A percentile compares a stretch with the other conserved stretches of the same genome.
Evolutionary conservation across 2,113 vertebrate species (phyloP).

Genomic region (Scopus umbretta): DNA sequence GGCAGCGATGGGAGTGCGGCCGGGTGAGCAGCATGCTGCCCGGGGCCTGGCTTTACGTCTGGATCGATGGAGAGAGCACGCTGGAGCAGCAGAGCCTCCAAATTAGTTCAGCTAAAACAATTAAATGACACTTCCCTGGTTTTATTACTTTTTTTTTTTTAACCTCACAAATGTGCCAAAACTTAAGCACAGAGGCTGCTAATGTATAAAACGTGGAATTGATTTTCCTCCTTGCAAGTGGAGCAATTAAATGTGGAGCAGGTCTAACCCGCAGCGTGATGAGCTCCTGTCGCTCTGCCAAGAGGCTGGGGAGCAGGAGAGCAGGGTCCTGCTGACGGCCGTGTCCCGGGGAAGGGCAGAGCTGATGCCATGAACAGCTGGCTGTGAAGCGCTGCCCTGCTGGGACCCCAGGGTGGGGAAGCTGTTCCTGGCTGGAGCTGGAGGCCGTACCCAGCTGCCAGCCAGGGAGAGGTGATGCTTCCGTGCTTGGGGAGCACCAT

Average conservation of each 20-base stretch:
- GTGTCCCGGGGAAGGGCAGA: fast-evolving
- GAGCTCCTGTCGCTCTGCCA: not conserved
- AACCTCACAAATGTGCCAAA: constrained; percentile 45
- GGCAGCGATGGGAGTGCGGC: not conserved
- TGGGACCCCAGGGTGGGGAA: fast-evolving
- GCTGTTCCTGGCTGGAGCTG: not conserved
- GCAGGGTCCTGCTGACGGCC: not conserved
- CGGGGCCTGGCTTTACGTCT: not conserved
- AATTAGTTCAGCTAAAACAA: constrained; percentile 53
- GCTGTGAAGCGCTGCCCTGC: not conserved
- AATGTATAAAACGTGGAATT: constrained; percentile 42
- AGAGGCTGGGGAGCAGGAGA: not conserved
- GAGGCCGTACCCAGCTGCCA: not conserved
- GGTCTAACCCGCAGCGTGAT: not conserved
- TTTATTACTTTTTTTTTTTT: constrained; percentile 26
- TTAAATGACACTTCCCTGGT: constrained; percentile 56
- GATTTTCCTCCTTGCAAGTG: constrained; percentile 52
- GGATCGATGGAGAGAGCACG: not conserved
- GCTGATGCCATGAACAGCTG: not conserved
- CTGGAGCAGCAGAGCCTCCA: not conserved
- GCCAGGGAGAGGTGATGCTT: not conserved
- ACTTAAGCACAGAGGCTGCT: constrained; percentile 27
- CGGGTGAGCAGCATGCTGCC: not conserved
- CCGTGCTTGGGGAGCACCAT: fast-evolving
- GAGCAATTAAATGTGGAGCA: constrained; percentile 47